Base-by-base conservation (phyloP, 1,140 invertebrate genomes). In the Achatina immaculata region DNA sequence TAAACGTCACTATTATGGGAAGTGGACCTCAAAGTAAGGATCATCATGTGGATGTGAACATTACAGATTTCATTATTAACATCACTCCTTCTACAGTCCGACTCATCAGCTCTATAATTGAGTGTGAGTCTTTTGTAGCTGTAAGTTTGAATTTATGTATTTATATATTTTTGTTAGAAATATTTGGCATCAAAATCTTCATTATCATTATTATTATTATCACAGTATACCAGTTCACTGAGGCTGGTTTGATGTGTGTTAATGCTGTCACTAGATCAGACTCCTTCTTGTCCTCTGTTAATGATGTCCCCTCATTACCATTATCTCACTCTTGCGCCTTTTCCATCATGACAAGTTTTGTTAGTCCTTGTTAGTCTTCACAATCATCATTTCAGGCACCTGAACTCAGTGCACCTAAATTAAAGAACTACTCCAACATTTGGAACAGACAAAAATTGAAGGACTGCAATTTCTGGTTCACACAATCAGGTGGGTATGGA, bases 41-140 rank as follows among this genome's bases (percentile, higher is more conserved):
- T 65, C 92, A 92, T 4, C 90, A 93, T 74, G 91, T 93, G 74
- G 91, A 93, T 75, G 89, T 98, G 43, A 93, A 93, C 66, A 93
- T 96, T n/a, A 95, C 95, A 1, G 95, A 96, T 82, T 94, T 99
- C 69, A 94, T 95, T 69, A 90, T 99, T 11, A 95, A 95, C 78
- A 95, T 99, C 38, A 96, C 96, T 11, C 90, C 92, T 92, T 94
- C 94, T 68, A 96, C 96, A 0, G 96, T 99, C 83, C 94, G 96
- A 83, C 93, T 98, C 66, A 90, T 99, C 51, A 96, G 95, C 83
- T 94, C 95, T 66, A 95, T 97, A 0, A 88, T 95, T 51, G 92
- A 93, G 21, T 94, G 94, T 31, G 92, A 96, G 66, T 94, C 93
- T 0, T 93, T 91, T 11, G 91, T 92, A n/a, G 93, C 93, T 88